Percentiles rank a stretch among this genome's conserved stretches.
phyloP scores from a whole-genome alignment of 2,888 invertebrate genomes.

The Drosophila siamana region DNA sequence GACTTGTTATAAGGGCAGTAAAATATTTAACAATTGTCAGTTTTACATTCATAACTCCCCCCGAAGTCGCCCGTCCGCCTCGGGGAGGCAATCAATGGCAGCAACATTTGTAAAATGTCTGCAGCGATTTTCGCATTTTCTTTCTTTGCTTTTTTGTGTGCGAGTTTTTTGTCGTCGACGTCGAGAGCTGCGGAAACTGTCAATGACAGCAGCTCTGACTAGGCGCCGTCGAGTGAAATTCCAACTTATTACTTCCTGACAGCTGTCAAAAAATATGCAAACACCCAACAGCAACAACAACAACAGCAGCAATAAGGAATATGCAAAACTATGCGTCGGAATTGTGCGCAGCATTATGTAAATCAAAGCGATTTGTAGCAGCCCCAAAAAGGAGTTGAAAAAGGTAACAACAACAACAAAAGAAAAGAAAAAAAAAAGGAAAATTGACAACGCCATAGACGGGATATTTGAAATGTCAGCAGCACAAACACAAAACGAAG shows the following conservation, averaged over 20 bases:
- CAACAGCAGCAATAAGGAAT: conserved; percentile 29
- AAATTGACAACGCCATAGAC: conserved; percentile 60
- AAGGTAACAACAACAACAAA: conserved; percentile 26
- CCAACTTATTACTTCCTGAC: conserved; percentile 83
- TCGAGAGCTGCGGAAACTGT: conserved; percentile 66
- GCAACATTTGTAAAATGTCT: conserved; percentile 73
- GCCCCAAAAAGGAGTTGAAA: conserved; percentile 62
- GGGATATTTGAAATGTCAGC: conserved; percentile 74
- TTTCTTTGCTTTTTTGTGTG: conserved; percentile 5
- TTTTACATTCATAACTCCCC: conserved; percentile 27
- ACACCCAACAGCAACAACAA: conserved; percentile 62
- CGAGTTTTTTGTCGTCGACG: conserved; percentile 2
- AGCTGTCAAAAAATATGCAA: conserved; percentile 84
- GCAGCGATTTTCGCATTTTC: conserved; percentile 51
- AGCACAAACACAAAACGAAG: conserved; percentile 18
- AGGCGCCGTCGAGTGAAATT: conserved; percentile 69
- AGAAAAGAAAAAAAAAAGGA: conserved; percentile 14
- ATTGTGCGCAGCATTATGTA: conserved; percentile 78
- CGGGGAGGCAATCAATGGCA: conserved; percentile 24
- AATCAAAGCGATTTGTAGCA: conserved; percentile 80
- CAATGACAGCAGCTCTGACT: conserved; percentile 69
- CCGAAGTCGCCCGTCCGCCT: too few species aligned
- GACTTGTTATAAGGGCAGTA: conserved; percentile 28
- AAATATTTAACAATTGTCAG: conserved; percentile 50
- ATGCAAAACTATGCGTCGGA: conserved; percentile 72